Evolutionary conservation across 1,140 invertebrate species (phyloP).

Genomic region (Lerema accius): DNA sequence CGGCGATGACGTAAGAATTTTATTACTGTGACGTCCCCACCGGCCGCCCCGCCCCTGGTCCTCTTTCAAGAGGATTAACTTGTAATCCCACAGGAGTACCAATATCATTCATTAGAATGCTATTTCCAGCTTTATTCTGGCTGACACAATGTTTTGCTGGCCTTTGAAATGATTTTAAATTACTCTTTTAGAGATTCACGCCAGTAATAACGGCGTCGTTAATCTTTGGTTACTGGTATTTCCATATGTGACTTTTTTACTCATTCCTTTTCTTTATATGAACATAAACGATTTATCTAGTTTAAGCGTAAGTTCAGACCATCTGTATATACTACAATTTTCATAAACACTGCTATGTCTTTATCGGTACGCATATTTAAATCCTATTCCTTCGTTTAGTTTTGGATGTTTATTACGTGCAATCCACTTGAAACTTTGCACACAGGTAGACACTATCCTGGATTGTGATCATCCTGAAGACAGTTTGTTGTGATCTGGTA

Average conservation of each 20-base stretch:
- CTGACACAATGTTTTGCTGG: slow-evolving; percentile 61
- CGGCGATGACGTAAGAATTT: slow-evolving; percentile 71
- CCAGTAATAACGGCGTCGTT: slow-evolving; percentile 17
- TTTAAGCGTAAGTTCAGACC: too few relatives aligned
- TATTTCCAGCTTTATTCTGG: slow-evolving; percentile 73
- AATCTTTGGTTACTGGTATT: slow-evolving; percentile 9
- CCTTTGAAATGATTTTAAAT: slow-evolving; percentile 46
- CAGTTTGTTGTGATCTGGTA: too few relatives aligned
- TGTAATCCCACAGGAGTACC: slow-evolving; percentile 75
- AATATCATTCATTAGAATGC: slow-evolving; percentile 79
- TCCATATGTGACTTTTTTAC: neutral
- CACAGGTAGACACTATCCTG: too few relatives aligned
- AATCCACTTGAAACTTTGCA: too few relatives aligned
- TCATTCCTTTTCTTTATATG: too few relatives aligned
- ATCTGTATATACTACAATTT: too few relatives aligned
- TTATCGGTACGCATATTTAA: too few relatives aligned
- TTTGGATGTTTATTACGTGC: too few relatives aligned
- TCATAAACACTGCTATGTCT: too few relatives aligned
- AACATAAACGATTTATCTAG: too few relatives aligned
- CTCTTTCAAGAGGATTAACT: slow-evolving; percentile 78
- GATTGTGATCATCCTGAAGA: too few relatives aligned
- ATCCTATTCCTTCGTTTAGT: too few relatives aligned
- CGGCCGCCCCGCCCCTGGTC: slow-evolving; percentile 41
- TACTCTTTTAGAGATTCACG: slow-evolving; percentile 44
- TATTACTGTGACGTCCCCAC: slow-evolving; percentile 54